A percentile compares a stretch with the other conserved stretches of the same genome.
Evolutionary conservation across 2,113 vertebrate genomes (phyloP).

Genomic region (Verasper variegatus): DNA sequence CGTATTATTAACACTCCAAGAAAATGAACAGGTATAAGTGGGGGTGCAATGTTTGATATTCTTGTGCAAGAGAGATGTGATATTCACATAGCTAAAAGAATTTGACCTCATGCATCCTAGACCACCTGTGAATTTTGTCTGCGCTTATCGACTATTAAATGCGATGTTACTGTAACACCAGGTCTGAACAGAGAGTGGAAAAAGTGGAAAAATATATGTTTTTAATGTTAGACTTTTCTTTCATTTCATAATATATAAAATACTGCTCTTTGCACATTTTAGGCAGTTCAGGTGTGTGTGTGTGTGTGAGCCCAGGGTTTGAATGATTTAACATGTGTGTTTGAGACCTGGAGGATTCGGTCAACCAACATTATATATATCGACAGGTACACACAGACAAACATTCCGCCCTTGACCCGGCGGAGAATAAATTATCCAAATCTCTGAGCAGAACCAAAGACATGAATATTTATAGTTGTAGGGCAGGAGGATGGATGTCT

Average conservation of each 20-base stretch:
- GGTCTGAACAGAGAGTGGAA: too few species aligned
- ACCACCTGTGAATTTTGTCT: too few species aligned
- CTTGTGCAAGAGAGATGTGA: neutral
- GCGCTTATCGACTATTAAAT: too few species aligned
- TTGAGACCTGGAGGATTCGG: neutral
- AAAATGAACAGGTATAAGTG: neutral
- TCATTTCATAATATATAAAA: too few species aligned
- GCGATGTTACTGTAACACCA: too few species aligned
- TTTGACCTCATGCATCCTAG: too few species aligned
- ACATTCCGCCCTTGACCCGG: constrained; percentile 29
- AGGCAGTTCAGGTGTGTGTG: neutral
- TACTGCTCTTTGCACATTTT: too few species aligned
- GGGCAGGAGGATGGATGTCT: constrained; percentile 13
- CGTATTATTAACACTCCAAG: neutral
- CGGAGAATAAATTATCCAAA: constrained; percentile 36
- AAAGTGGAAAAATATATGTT: too few species aligned
- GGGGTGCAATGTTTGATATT: neutral
- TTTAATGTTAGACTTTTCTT: too few species aligned
- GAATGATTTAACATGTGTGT: constrained; percentile 7
- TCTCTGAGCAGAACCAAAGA: constrained; percentile 30
- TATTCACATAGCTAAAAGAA: too few species aligned
- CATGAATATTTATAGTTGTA: constrained; percentile 21
- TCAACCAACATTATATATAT: constrained; percentile 2
- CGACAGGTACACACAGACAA: constrained; percentile 39
- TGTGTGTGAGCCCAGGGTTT: constrained; percentile 6